Percentiles rank a stretch among this genome's conserved stretches.
These are phyloP conservation scores for Chrosomus eos DNA, from an alignment of 2,797 vertebrate genomes.

Conservation along the genomic window DNA sequence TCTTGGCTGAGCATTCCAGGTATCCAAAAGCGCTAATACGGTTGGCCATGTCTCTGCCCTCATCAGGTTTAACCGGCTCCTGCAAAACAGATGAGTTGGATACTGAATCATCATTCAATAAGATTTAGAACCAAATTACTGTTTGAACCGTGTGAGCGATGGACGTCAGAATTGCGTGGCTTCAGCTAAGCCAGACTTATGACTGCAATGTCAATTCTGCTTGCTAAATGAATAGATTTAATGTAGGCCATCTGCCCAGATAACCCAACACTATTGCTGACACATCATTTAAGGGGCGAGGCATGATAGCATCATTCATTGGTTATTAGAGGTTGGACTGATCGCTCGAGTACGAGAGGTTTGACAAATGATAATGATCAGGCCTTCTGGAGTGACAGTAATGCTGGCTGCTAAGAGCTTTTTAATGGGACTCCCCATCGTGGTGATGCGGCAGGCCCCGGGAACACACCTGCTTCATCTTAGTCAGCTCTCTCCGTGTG, in stretches of 20 bases:
- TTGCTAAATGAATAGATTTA: constrained; percentile 4
- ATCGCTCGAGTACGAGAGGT: constrained; percentile 7
- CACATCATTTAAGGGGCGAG: constrained; percentile 10
- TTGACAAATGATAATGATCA: constrained; percentile 48
- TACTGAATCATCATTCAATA: not conserved
- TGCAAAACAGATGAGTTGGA: constrained; percentile 59
- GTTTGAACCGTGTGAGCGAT: not conserved
- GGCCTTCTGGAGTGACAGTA: constrained; percentile 42
- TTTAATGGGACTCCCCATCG: constrained; percentile 41
- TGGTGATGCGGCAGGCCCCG: not conserved
- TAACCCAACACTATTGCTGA: not conserved
- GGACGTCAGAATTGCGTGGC: not conserved
- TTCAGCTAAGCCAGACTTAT: not conserved
- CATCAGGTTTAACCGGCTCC: constrained; percentile 94
- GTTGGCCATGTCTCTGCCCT: constrained; percentile 92
- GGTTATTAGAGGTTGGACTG: constrained; percentile 35
- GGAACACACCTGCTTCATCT: constrained; percentile 94
- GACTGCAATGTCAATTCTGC: not conserved
- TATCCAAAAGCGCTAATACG: constrained; percentile 94
- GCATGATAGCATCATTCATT: constrained; percentile 17
- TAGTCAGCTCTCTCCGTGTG: constrained; percentile 90
- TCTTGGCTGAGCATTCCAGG: constrained; percentile 97
- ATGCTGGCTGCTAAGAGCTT: constrained; percentile 46
- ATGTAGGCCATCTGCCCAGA: not conserved
- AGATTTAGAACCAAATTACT: not conserved